Conservation (phyloP, 2,888 invertebrate species). For the Zygaena filipendulae region DNA sequence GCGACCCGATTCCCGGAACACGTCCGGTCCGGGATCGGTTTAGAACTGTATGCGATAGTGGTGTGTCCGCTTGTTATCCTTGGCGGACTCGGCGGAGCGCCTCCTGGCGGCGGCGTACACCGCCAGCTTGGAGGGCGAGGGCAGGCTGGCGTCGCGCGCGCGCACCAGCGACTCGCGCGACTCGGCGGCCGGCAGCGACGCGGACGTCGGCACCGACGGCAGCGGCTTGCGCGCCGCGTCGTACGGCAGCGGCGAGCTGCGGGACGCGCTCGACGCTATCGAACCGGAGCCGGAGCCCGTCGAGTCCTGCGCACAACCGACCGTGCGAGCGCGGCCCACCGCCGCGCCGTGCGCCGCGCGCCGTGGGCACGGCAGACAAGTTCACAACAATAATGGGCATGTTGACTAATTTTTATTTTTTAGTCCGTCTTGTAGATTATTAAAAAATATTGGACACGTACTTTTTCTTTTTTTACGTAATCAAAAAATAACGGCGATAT, state of each 20-base stretch:
- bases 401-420: no score
- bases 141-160: constrained; percentile 60
- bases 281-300: constrained; percentile 56
- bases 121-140: constrained; percentile 73
- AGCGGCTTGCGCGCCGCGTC: constrained; percentile 52
- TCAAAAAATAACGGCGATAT: no score
- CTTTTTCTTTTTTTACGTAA: no score
- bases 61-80: constrained; percentile 66
- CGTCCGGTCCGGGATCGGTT: no score
- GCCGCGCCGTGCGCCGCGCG: no score
- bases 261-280: constrained; percentile 52
- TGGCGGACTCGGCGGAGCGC: constrained; percentile 69
- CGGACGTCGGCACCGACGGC: constrained; percentile 59
- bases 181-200: constrained; percentile 58
- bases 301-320: constrained; percentile 55
- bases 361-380: no score
- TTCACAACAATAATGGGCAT: no score
- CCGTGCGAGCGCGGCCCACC: no score
- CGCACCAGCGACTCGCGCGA: constrained; percentile 59
- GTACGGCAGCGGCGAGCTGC: constrained; percentile 54
- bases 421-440: no score
- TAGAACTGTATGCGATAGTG: constrained; percentile 82
- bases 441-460: no score
- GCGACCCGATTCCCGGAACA: no score
- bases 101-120: constrained; percentile 64